These are phyloP conservation scores for Passerculus sandwichensis DNA, from an alignment of 2,797 vertebrate species.

Conservation along the genomic window DNA sequence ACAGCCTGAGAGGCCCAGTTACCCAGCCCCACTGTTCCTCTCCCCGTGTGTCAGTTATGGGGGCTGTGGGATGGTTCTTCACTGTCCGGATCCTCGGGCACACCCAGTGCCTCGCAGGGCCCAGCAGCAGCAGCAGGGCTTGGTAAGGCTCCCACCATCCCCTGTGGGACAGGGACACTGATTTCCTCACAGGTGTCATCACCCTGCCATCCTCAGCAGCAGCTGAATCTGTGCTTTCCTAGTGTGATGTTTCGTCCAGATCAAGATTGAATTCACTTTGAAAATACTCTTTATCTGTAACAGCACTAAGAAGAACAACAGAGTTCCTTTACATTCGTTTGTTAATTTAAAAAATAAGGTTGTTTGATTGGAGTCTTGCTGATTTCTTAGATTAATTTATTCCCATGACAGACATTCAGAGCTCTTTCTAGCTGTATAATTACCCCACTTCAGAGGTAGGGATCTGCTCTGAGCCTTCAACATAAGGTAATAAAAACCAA, in stretches of 20 bases:
- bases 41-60: conserved; percentile 14
- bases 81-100: neutral
- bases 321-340: neutral
- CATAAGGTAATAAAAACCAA: neutral
- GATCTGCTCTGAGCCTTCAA: neutral
- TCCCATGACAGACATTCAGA: neutral
- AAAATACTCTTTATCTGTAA: neutral
- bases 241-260: neutral
- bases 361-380: neutral
- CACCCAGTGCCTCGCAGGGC: neutral
- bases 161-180: neutral
- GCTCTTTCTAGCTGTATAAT: neutral
- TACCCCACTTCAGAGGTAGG: neutral
- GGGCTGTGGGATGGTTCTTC: conserved; percentile 17
- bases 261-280: neutral
- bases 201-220: neutral
- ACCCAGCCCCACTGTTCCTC: conserved; percentile 32
- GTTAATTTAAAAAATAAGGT: neutral
- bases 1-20: neutral
- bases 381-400: neutral
- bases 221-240: neutral
- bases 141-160: conserved; percentile 5
- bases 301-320: neutral
- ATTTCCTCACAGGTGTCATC: neutral
- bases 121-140: neutral